Evolutionary conservation across 37 sponge, comb jelly and placozoan genomes (phyloP).

Genomic region (Dysidea cf. avara): DNA sequence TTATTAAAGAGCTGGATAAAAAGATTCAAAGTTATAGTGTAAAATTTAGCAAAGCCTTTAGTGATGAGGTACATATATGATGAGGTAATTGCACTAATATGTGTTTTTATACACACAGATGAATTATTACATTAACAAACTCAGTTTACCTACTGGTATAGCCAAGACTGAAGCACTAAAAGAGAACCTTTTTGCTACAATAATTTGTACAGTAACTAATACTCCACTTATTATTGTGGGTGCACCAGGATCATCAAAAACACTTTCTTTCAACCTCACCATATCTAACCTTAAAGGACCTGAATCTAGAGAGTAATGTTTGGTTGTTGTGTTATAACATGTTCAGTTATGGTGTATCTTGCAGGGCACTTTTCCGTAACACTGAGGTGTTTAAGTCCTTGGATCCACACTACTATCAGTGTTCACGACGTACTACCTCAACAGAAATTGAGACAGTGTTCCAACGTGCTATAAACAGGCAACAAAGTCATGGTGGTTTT

Average conservation of each 20-base stretch:
- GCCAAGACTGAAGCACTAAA: conserved; percentile 86
- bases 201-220: conserved; percentile 76
- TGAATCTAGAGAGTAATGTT: conserved; percentile 76
- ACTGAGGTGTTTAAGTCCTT: conserved; percentile 42
- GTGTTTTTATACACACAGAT: conserved; percentile 35
- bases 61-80: conserved; percentile 1
- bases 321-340: conserved; percentile 77
- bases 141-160: conserved; percentile 81
- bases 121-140: conserved; percentile 41
- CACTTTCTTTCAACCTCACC: conserved; percentile 89
- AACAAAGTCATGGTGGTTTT: conserved; percentile 15
- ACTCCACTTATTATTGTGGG: conserved; percentile 92
- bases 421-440: conserved; percentile 69
- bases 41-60: too few species aligned
- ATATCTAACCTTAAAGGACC: conserved; percentile 83
- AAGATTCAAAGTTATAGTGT: too few species aligned
- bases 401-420: conserved; percentile 75
- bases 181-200: conserved; percentile 89
- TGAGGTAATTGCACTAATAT: conserved; percentile 15
- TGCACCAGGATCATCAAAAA: conserved; percentile 89
- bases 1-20: conserved; percentile 25
- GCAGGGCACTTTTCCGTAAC: conserved; percentile 11
- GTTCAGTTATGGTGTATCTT: conserved; percentile 69
- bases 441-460: conserved; percentile 68
- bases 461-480: conserved; percentile 56